These are phyloP conservation scores for Leptarthrus brevirostris DNA, from an alignment of 2,888 invertebrate species.

Conservation along the genomic window DNA sequence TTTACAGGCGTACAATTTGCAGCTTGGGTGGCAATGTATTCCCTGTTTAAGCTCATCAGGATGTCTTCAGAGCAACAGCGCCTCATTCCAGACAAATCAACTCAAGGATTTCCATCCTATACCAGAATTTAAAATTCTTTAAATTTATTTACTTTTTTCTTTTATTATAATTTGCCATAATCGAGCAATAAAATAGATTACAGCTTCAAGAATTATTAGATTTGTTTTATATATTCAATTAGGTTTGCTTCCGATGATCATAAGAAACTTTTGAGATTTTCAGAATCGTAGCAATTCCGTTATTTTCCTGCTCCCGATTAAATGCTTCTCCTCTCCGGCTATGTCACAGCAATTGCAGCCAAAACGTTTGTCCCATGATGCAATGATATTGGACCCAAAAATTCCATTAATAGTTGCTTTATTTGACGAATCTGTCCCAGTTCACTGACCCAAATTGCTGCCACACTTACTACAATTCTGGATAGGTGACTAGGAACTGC, in stretches of 20 bases:
- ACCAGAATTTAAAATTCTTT: constrained; percentile 14
- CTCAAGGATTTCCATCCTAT: constrained; percentile 17
- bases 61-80: constrained; percentile 35
- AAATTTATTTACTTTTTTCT: too few species aligned
- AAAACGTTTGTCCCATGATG: constrained; percentile 85
- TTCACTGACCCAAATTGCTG: constrained; percentile 83
- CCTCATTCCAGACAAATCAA: constrained; percentile 23
- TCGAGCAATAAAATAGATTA: too few species aligned
- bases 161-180: too few species aligned
- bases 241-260: too few species aligned
- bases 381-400: constrained; percentile 85
- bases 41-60: constrained; percentile 30
- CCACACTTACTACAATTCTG: constrained; percentile 82
- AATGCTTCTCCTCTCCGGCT: constrained; percentile 76
- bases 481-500: constrained; percentile 83
- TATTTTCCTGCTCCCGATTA: constrained; percentile 67
- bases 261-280: too few species aligned
- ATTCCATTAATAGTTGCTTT: constrained; percentile 82
- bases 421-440: constrained; percentile 70
- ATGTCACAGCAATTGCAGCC: constrained; percentile 85
- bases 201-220: too few species aligned
- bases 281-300: too few species aligned
- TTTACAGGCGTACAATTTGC: constrained; percentile 18
- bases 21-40: constrained; percentile 43
- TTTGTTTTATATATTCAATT: too few species aligned